Conservation (phyloP, 2,113 vertebrate species). For the Geococcyx californianus region DNA sequence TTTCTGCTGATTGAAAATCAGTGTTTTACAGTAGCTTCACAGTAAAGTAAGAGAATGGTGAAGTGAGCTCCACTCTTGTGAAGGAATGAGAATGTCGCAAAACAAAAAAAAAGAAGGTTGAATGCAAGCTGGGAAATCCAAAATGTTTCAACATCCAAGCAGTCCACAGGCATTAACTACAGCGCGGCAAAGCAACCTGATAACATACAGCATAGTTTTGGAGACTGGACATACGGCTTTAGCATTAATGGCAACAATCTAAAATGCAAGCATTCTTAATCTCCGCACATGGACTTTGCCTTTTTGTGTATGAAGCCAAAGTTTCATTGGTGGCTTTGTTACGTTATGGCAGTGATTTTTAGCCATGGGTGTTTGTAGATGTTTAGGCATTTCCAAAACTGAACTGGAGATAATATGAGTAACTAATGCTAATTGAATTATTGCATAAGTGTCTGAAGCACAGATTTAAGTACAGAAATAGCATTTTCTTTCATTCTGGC, state of each 20-base stretch:
- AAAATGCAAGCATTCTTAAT: background rate
- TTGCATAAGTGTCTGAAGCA: background rate
- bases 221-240: background rate
- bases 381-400: background rate
- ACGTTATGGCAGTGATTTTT: background rate
- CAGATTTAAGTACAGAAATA: constrained; percentile 36
- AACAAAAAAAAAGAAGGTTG: background rate
- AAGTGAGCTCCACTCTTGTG: background rate
- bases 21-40: background rate
- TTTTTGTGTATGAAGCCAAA: background rate
- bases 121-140: background rate
- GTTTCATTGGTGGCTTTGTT: background rate
- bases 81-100: background rate
- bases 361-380: background rate
- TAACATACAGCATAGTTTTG: background rate
- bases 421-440: background rate
- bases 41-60: background rate
- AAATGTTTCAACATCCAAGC: background rate
- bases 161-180: background rate
- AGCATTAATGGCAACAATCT: background rate
- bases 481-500: constrained; percentile 34
- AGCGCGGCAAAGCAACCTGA: background rate
- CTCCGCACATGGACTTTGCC: background rate
- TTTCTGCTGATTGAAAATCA: background rate
- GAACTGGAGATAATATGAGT: background rate